Evolutionary conservation across 2,113 vertebrate genomes (phyloP).

Genomic region (Theropithecus gelada): DNA sequence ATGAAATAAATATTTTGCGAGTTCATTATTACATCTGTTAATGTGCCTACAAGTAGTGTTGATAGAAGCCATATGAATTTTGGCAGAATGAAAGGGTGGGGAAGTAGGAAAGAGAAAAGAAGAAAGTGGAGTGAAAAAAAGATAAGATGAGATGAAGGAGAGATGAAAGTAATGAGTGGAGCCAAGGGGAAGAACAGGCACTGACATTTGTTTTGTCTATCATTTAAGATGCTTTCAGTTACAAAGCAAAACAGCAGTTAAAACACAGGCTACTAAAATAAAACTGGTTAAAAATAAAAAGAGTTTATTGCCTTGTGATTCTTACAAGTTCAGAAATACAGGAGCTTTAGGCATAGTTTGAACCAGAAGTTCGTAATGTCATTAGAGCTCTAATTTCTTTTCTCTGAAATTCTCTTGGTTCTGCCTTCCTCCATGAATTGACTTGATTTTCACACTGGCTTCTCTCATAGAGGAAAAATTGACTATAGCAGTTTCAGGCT

Average conservation of each 20-base stretch:
- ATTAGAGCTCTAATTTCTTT: neutral
- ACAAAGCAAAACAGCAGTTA: neutral
- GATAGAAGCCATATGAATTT: conserved; percentile 20
- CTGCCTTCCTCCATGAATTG: neutral
- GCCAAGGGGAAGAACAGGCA: neutral
- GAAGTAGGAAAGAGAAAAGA: neutral
- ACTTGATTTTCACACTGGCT: neutral
- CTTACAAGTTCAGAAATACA: neutral
- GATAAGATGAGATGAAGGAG: neutral
- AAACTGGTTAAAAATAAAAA: neutral
- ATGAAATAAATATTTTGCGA: conserved; percentile 49
- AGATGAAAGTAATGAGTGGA: neutral
- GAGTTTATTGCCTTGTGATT: neutral
- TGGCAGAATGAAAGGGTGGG: neutral
- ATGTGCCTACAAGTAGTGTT: conserved; percentile 35
- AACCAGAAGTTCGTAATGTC: neutral
- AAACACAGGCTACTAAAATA: neutral
- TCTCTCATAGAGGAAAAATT: neutral
- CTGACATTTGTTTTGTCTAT: neutral
- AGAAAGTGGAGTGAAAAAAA: neutral
- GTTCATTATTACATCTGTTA: conserved; percentile 35
- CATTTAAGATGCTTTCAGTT: neutral
- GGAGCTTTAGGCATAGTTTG: neutral
- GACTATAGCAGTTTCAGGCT: neutral
- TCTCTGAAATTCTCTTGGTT: neutral